These are phyloP conservation scores for Rachycentron canadum DNA, from an alignment of 2,797 vertebrate species.

Conservation along the genomic window DNA sequence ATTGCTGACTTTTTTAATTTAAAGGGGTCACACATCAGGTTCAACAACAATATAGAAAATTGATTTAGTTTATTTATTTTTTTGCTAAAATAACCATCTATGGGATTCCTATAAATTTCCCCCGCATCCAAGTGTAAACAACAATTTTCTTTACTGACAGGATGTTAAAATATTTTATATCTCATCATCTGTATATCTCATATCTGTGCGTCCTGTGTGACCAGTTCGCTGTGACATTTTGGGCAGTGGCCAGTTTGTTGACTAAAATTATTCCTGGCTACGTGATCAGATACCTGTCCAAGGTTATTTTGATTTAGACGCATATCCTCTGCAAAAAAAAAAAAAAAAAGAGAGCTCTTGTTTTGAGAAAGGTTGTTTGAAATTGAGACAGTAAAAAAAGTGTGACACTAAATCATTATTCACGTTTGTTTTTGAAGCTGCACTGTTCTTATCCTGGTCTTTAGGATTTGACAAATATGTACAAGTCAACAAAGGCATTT, in stretches of 20 bases:
- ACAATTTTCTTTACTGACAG: neutral
- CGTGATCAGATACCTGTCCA: slow-evolving; percentile 4
- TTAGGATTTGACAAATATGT: slow-evolving; percentile 8
- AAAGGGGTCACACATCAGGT: neutral
- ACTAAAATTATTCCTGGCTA: slow-evolving; percentile 15
- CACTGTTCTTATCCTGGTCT: neutral
- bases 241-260: slow-evolving; percentile 2
- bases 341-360: neutral
- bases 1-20: neutral
- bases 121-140: neutral
- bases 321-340: neutral
- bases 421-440: slow-evolving; percentile 20
- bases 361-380: neutral
- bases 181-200: neutral
- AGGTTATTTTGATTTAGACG: slow-evolving; percentile 27
- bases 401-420: neutral
- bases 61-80: no score
- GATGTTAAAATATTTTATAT: neutral
- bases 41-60: neutral
- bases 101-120: neutral
- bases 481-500: neutral
- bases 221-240: slow-evolving; percentile 9
- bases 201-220: neutral
- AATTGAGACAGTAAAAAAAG: neutral
- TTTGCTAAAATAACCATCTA: neutral